phyloP scores from a whole-genome alignment of 2,113 vertebrate genomes.

The Capreolus pygargus region DNA sequence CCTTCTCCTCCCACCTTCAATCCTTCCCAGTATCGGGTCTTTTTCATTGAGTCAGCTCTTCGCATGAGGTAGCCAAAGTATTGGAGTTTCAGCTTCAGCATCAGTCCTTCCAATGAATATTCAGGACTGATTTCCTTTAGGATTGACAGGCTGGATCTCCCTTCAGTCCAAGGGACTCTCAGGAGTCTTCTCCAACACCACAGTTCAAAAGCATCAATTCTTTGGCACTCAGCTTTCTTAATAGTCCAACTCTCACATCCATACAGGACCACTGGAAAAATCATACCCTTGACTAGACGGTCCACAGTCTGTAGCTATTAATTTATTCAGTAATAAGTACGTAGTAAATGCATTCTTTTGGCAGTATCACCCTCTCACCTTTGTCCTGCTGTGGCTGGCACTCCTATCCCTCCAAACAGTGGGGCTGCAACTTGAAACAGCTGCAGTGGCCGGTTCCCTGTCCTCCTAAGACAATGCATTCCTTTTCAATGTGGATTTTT shows the following conservation, averaged over 20 bases:
- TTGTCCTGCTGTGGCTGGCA: neutral
- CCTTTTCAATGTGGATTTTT: neutral
- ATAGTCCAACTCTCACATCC: neutral
- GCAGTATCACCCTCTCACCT: neutral
- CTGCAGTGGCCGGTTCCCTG: rapidly evolving
- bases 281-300: neutral
- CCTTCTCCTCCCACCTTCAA: neutral
- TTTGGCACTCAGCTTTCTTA: rapidly evolving
- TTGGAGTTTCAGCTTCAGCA: neutral
- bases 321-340: neutral
- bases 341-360: neutral
- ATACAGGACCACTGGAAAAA: neutral
- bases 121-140: neutral
- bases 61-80: neutral
- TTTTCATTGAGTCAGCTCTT: neutral
- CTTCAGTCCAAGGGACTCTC: neutral
- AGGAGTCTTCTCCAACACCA: neutral
- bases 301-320: neutral
- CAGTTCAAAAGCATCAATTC: neutral
- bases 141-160: neutral
- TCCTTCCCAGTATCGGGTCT: neutral
- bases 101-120: neutral
- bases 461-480: neutral
- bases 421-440: neutral
- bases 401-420: neutral